Base-by-base conservation (phyloP, 1,140 invertebrate genomes). In the Drosophila repleta region DNA sequence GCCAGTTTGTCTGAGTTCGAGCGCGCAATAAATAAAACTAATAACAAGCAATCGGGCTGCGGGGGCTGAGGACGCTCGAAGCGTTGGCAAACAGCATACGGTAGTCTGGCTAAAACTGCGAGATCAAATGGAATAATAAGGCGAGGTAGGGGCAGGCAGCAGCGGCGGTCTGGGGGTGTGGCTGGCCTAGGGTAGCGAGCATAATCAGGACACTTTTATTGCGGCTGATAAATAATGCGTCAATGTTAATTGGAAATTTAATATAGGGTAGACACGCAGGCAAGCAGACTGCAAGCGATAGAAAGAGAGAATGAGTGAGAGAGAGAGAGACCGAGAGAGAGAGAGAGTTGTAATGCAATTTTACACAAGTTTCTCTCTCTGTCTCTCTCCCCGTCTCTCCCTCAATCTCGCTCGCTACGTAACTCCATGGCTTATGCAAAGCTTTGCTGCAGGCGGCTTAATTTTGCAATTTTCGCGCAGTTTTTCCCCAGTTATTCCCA, bases 121-220 rank as follows among this genome's bases (percentile, higher is more conserved):
- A 69, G 70, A 80, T 85, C 76, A 75, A 81, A 85, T 87, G 74
- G 74, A 78, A 85, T 85, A 79, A 74, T 70, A 53, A 80, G 65
- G 48, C 52, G 21, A 53, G 17, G 15, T 17, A 6, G 26, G 15
- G 6, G 37, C 57, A 51, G 46, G 62, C 21, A 5, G 15, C 13
- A 5, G 3, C 24, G 17, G 49, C 18, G 32, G 52, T n/a, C n/a
- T n/a, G n/a, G n/a, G n/a, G n/a, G n/a, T n/a, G 13, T 26, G 37
- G 8, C 13, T 2, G 49, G 49, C 26, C 17, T 48, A 35, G 55
- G 10, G n/a, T 17, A 65, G 68, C 57, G 62, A 70, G 58, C 83
- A 88, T 87, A 88, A 88, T 88, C 82, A 87, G 79, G 79, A 87
- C 83, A 87, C 73, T 88, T 89, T 88, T 88, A 88, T 88, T 71